These are phyloP conservation scores for Anoplopoma fimbria DNA, from an alignment of 2,113 vertebrate genomes.

Conservation along the genomic window DNA sequence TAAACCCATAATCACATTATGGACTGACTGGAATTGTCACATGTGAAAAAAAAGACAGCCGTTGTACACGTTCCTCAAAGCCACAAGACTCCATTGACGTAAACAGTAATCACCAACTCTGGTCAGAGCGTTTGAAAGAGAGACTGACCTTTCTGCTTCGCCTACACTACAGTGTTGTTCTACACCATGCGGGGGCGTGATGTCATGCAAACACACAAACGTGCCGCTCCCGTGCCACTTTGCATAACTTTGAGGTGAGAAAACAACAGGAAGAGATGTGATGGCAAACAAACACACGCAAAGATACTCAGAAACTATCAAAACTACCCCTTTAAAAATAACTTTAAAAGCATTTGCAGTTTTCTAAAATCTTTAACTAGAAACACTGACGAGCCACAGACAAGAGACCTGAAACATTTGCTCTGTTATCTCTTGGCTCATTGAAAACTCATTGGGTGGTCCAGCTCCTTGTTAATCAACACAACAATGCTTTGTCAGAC, in stretches of 20 bases:
- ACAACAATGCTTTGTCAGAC: conserved; percentile 5
- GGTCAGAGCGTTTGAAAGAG: too few relatives aligned
- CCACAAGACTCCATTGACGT: too few relatives aligned
- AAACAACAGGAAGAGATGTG: too few relatives aligned
- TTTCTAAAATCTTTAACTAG: not conserved
- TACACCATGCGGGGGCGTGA: not conserved
- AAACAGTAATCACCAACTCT: too few relatives aligned
- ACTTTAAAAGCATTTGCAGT: not conserved
- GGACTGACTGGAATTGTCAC: too few relatives aligned
- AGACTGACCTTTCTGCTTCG: too few relatives aligned
- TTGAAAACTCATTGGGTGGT: conserved; percentile 49
- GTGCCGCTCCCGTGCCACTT: not conserved
- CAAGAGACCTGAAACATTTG: not conserved
- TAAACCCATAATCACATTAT: too few relatives aligned
- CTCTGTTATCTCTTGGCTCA: conserved; percentile 22
- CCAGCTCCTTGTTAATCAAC: not conserved
- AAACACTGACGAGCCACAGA: not conserved
- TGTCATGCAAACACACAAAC: not conserved
- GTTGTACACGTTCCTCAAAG: too few relatives aligned
- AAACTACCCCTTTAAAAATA: too few relatives aligned
- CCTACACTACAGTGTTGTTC: not conserved
- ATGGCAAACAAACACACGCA: too few relatives aligned
- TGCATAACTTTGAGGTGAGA: not conserved
- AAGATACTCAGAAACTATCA: too few relatives aligned
- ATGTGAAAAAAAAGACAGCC: too few relatives aligned